Evolutionary conservation across 2,113 vertebrate species (phyloP).

Genomic region (Passer domesticus): DNA sequence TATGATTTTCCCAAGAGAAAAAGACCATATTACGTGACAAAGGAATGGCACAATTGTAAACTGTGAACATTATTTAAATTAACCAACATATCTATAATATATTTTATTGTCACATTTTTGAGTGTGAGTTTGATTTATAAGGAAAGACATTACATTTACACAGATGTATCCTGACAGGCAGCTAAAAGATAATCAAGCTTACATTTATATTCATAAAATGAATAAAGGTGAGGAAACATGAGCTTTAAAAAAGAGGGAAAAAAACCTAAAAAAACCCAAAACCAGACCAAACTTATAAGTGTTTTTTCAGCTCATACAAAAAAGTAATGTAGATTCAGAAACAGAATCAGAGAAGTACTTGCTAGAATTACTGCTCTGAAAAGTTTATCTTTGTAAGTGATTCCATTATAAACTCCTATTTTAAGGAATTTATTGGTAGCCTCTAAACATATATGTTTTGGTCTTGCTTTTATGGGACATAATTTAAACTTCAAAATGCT

Average conservation of each 20-base stretch:
- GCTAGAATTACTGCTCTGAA: conserved; percentile 54
- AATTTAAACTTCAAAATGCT: conserved; percentile 60
- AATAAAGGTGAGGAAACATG: conserved; percentile 41
- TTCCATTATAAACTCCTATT: conserved; percentile 70
- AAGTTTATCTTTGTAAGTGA: conserved; percentile 61
- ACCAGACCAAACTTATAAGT: not conserved
- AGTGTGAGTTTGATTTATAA: conserved; percentile 26
- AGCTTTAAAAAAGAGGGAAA: not conserved
- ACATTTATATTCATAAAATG: conserved; percentile 67
- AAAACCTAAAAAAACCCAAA: not conserved
- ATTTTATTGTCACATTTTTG: not conserved
- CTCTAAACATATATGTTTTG: conserved; percentile 62
- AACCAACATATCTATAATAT: not conserved
- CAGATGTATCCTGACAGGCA: conserved; percentile 24
- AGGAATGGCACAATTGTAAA: not conserved
- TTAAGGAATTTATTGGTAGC: conserved; percentile 69
- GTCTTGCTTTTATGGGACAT: conserved; percentile 60
- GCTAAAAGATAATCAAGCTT: conserved; percentile 36
- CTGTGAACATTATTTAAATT: not conserved
- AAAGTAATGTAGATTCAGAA: not conserved
- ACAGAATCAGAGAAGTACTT: conserved; percentile 1
- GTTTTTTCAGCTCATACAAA: conserved; percentile 36
- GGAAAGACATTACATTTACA: conserved; percentile 17
- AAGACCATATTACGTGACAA: not conserved
- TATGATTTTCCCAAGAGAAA: not conserved